Base-by-base conservation (phyloP, 2,113 vertebrate species). In the Siniperca chuatsi region DNA sequence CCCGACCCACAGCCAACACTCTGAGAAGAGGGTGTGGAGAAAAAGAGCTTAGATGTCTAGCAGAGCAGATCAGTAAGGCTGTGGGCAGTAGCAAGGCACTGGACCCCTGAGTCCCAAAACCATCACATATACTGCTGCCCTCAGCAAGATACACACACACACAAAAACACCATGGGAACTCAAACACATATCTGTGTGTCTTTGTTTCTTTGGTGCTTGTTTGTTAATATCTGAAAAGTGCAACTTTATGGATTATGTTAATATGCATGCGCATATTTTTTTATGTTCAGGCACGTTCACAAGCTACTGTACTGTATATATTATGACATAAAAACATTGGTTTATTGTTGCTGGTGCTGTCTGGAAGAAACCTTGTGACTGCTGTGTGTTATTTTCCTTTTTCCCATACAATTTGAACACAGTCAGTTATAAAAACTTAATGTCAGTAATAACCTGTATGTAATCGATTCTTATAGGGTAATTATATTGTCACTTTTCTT, bases 61-160 rank as follows among this genome's bases (percentile, higher is more conserved):
- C 75, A 52, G 65, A 76, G 61, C 23, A 81, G 62, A 66, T 60
- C 62, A 84, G 81, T 70, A 37, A 79, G 66, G 75, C 83, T 21
- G 68, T 82, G 81, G 86, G 88, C 76, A 80, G 83, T 60, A 86
- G 73, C 54, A 77, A 57, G 80, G 64, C 66, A 78, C 54, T 44
- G 23, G 78, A 64, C 71, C 83, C 69, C 70, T 61, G 6, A 79
- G n/a, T 61, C 52, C 57, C 68, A 69, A 60, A 75, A 70, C 71
- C 54, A 82, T 37, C 79, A 69, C 55, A 20, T 54, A 25, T 57
- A 40, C 15, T 29, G 65, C 67, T 79, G 65, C 79, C 70, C 62
- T 71, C 16, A 84, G 67, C 67, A 70, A n/a, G n/a, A 37, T 55
- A 68, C 61, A 75, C 69, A 78, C 58, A 62, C 16, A 69, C 40